Percentiles rank a stretch among this genome's conserved stretches.
phyloP scores from a whole-genome alignment of 2,888 invertebrate species.

The Xanthia togata region DNA sequence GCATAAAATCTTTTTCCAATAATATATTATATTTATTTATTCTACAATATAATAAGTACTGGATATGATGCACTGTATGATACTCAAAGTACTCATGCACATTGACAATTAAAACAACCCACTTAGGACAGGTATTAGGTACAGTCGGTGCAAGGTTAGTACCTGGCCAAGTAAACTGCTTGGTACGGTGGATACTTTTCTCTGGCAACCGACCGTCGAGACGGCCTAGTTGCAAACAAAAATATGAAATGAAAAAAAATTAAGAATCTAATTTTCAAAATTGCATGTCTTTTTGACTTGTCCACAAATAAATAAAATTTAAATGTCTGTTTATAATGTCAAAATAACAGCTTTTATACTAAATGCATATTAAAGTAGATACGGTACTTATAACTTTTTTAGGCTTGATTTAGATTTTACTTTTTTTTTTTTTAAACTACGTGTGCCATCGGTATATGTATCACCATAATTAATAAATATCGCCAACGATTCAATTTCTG shows the following conservation, averaged over 20 bases:
- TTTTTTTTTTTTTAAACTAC: too few species aligned
- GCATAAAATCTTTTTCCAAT: slow-evolving; percentile 8
- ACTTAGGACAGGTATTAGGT: slow-evolving; percentile 44
- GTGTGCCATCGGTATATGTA: too few species aligned
- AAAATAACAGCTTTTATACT: too few species aligned
- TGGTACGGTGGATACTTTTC: slow-evolving; percentile 5
- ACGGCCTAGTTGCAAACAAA: slow-evolving; percentile 9
- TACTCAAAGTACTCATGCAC: slow-evolving; percentile 63
- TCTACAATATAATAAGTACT: slow-evolving; percentile 28
- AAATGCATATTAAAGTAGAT: too few species aligned
- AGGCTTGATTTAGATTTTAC: too few species aligned
- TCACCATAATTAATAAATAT: too few species aligned
- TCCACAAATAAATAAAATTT: too few species aligned
- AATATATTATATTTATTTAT: slow-evolving; percentile 8
- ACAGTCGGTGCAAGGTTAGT: slow-evolving; percentile 8
- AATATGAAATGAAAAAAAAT: neutral
- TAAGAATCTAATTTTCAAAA: neutral
- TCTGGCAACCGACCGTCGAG: slow-evolving; percentile 14
- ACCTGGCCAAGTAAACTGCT: slow-evolving; percentile 1
- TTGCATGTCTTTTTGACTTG: neutral
- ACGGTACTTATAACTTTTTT: too few species aligned
- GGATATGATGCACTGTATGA: slow-evolving; percentile 23
- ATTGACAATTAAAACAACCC: slow-evolving; percentile 50
- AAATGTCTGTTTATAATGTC: too few species aligned
- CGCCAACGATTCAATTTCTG: too few species aligned